Evolutionary conservation across 2,888 invertebrate genomes (phyloP), one percentile per base, ranked within the genome.

Genomic region (Pammene fasciana): DNA sequence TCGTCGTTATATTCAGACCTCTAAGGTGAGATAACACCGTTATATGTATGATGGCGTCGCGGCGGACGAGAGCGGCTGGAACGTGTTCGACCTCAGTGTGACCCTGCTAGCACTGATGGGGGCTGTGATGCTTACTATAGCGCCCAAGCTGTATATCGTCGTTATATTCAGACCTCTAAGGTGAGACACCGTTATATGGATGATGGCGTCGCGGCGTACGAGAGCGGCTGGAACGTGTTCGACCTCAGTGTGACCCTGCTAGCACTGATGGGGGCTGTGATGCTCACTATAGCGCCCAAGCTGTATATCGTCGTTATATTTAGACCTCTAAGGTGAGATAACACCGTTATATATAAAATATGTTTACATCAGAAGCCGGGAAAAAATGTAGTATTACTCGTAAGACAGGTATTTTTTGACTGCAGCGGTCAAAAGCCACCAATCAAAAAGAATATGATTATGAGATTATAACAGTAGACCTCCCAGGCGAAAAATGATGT

Each of bases 211-310:
- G 82, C 88, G 5, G 94, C 94, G 71, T 97, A 97, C 71, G 94
- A 95, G 72, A 96, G 96, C 52, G 97, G 97, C 0, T 97, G 97
- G 97, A 97, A 97, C 85, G 93, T 96, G 76, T 97, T 95, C 84
- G 97, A 97, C 83, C 85, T 96, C 59, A 92, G 94, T 65, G 95
- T 95, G 5, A 96, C 96, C 0, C 78, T 96, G 73, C 90, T 95
- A 74, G 95, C 95, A 0, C 81, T 96, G 7, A 86, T 95, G 71
- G 96, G 96, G 0, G 94, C 96, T 0, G 92, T 95, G 66, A 87
- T 95, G 57, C 93, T 97, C 45, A 91, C 94, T 11, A 86, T 96
- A n/a, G 94, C 94, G 72, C 95, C 96, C 0, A 93, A 93, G 26
- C 94, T 96, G 61, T 95, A 95, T 72, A 95, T 95, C 59, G 94